Conservation (phyloP, 2,888 invertebrate species). For the Corythucha ciliata region DNA sequence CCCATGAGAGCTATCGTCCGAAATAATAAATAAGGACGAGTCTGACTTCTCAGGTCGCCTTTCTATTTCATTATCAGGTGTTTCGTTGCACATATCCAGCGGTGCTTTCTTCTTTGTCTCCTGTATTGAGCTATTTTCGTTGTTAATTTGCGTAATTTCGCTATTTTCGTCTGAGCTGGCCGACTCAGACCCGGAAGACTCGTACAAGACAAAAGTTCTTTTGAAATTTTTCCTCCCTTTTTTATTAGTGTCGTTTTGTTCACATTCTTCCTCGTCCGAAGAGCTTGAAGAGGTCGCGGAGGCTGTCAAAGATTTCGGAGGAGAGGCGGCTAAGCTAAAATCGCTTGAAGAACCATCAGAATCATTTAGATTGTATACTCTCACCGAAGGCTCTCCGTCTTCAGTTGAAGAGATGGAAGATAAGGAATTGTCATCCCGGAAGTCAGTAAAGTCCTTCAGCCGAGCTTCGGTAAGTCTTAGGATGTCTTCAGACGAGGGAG, state of each 20-base stretch:
- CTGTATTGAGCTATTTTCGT: slow-evolving; percentile 1
- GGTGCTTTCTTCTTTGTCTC: slow-evolving; percentile 3
- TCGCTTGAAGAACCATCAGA: slow-evolving; percentile 32
- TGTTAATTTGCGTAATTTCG: slow-evolving; percentile 6
- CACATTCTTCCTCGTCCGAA: slow-evolving; percentile 35
- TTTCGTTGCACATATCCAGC: slow-evolving; percentile 5
- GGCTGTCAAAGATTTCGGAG: slow-evolving; percentile 26
- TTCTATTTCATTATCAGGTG: neutral
- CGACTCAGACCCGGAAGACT: slow-evolving; percentile 11
- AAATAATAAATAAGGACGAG: slow-evolving; percentile 9
- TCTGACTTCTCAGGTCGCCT: neutral
- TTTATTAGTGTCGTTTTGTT: neutral
- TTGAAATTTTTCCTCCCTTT: slow-evolving; percentile 40
- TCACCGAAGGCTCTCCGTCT: slow-evolving; percentile 23
- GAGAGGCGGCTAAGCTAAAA: slow-evolving; percentile 27
- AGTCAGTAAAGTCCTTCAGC: slow-evolving; percentile 28
- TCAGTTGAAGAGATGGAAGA: slow-evolving; percentile 29
- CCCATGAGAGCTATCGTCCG: neutral
- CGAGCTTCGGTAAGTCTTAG: slow-evolving; percentile 26
- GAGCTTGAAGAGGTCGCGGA: slow-evolving; percentile 24
- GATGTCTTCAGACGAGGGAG: slow-evolving; percentile 23
- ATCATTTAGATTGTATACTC: slow-evolving; percentile 31
- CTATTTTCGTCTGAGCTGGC: slow-evolving; percentile 1
- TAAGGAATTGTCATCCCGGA: slow-evolving; percentile 25
- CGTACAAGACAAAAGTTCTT: slow-evolving; percentile 43